These are phyloP conservation scores for Coccyzus lansbergi DNA, from an alignment of 2,797 vertebrate species.

Conservation along the genomic window DNA sequence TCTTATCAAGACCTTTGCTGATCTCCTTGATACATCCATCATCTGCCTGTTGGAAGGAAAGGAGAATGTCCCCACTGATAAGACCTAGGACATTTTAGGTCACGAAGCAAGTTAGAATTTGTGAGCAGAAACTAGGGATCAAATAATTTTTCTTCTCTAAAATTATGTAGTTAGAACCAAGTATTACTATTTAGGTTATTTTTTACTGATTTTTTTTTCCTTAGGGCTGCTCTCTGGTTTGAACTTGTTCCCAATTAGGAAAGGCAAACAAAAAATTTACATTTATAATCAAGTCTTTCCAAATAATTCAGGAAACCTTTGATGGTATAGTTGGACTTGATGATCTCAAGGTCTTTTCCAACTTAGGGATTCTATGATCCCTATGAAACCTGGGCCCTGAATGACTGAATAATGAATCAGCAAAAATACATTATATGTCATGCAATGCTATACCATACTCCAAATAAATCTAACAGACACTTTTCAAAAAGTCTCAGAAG, in stretches of 20 bases:
- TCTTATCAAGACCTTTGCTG: neutral
- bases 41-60: neutral
- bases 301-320: slow-evolving; percentile 2
- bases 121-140: neutral
- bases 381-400: neutral
- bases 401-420: neutral
- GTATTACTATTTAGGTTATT: neutral
- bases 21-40: neutral
- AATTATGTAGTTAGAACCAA: neutral
- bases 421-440: neutral
- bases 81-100: neutral
- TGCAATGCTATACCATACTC: neutral
- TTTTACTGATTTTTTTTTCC: neutral
- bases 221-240: neutral
- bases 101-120: neutral
- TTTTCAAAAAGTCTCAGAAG: neutral
- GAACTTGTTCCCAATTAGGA: neutral
- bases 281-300: neutral
- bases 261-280: slow-evolving; percentile 8
- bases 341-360: too few relatives aligned
- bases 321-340: too few relatives aligned
- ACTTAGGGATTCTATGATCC: neutral
- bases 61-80: neutral
- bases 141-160: neutral
- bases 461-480: neutral